Base-by-base conservation (phyloP, 2,888 invertebrate species). In the Tetragonula carbonaria region DNA sequence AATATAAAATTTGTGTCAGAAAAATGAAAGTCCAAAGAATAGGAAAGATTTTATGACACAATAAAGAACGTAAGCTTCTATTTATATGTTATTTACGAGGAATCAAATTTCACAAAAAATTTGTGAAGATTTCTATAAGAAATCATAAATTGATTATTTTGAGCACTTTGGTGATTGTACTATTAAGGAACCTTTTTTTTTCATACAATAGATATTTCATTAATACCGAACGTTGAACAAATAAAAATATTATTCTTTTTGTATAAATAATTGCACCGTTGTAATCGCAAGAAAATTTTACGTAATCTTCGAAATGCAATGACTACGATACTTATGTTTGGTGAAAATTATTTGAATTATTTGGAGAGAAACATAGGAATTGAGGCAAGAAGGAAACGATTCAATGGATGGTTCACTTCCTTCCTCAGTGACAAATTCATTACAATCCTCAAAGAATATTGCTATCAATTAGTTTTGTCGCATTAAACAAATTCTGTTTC, bases 341-440 rank as follows among this genome's bases (percentile, higher is more conserved):
- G 4, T 14, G 14, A 2, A 57, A 53, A n/a, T 21, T 11, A 16
- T 11, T 51, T 0, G 18, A 51, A 51, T 51, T 68, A 68, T 68
- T 51, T 18, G 11, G 3, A 50, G n/a, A 38, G 38, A n/a, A 65
- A 63, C 18, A 28, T n/a, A 23, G 14, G n/a, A 59, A n/a, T 21
- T 28, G 1, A 53, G 1, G 59, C 73, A 63, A 78, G 45, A 63
- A 72, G 79, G 81, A 82, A 86, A 78, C 73, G 78, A 73, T 78
- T 76, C 70, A 76, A 76, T 67, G 78, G 74, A 67, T 68, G 78
- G 76, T 59, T 68, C 63, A 68, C 76, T 85, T 82, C 75, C 85
- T 87, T 79, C 79, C 55, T 63, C 76, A 62, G 85, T 83, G 85
- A 78, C 86, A 81, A 79, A 28, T 50, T 72, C 59, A 59, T 72